Conservation (phyloP, 2,888 invertebrate species). For the Allophyes oxyacanthae region DNA sequence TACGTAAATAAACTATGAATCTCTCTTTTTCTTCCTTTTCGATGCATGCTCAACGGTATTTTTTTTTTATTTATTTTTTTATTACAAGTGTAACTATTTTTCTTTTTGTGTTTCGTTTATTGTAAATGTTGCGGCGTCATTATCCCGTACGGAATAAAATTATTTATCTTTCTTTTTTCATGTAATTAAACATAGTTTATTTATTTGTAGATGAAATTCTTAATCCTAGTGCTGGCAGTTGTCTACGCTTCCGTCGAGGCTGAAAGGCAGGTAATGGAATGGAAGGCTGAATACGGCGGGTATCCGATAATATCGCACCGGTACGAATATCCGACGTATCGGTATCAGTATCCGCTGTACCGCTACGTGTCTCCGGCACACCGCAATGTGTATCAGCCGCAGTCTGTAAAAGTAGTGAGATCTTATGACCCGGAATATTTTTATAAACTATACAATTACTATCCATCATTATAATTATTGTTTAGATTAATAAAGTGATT, state of each 20-base stretch:
- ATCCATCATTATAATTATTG: constrained; percentile 49
- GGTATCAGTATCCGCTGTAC: constrained; percentile 10
- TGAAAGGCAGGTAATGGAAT: constrained; percentile 36
- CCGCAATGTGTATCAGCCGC: no score
- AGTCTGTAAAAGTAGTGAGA: constrained; percentile 2
- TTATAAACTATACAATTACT: constrained; percentile 56
- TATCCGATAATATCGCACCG: constrained; percentile 37
- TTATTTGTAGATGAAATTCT: constrained; percentile 61
- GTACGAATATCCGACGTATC: constrained; percentile 8
- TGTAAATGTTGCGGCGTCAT: no score
- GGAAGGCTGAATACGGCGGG: constrained; percentile 56
- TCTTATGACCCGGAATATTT: constrained; percentile 61
- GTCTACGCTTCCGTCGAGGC: constrained; percentile 30
- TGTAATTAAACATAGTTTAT: background rate
- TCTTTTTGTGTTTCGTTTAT: no score
- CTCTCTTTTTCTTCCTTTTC: no score
- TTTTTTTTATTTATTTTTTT: no score
- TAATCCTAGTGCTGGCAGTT: constrained; percentile 44
- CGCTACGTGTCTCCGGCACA: constrained; percentile 9
- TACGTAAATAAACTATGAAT: no score
- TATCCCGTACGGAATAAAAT: no score
- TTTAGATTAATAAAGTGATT: constrained; percentile 13
- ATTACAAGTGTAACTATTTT: no score
- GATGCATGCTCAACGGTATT: no score
- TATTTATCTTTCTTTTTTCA: background rate